Base-by-base conservation (phyloP, 2,113 vertebrate species). In the Hippoglossus stenolepis region DNA sequence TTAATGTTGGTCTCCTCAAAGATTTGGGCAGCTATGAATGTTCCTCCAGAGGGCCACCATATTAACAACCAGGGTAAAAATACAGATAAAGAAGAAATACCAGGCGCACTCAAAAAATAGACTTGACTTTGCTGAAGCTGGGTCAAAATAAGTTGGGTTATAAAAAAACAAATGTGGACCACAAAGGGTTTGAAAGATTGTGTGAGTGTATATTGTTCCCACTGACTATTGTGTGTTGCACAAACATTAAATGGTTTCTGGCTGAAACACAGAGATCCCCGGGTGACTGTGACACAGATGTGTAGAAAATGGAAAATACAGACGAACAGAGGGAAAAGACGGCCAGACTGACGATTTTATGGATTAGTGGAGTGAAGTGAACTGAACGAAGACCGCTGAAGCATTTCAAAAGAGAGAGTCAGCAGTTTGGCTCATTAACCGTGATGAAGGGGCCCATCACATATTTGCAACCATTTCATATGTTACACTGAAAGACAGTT, bases 281-380 rank as follows among this genome's bases (percentile, higher is more conserved):
- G 66, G 82, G 62, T 71, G 71, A 79, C 82, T 85, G 75, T 81
- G 77, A 82, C 83, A 85, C 85, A 87, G 88, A 90, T 85, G 86
- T 90, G 79, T 57, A 79, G 58, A 87, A 75, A 85, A 85, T 85
- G 71, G 78, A 81, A 87, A 86, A 83, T 85, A 18, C 69, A 79
- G 79, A 70, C 71, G 70, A 79, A 81, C 54, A 67, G 75, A 73
- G 49, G n/a, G 71, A 43, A 84, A 59, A 69, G 72, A 67, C 2
- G 3, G 67, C 65, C 77, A 82, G 70, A 79, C 83, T 65, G 77
- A 80, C 21, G 0, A 68, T 86, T 89, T 89, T 79, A 85, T 83
- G 88, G 85, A 87, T 90, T 80, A 82, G 72, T 85, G 77, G 68
- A 63, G 80, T 74, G 77, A 80, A 85, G 69, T 79, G 76, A 84